Conservation (phyloP, 2,113 vertebrate species). For the Gymnorhina tibicen region DNA sequence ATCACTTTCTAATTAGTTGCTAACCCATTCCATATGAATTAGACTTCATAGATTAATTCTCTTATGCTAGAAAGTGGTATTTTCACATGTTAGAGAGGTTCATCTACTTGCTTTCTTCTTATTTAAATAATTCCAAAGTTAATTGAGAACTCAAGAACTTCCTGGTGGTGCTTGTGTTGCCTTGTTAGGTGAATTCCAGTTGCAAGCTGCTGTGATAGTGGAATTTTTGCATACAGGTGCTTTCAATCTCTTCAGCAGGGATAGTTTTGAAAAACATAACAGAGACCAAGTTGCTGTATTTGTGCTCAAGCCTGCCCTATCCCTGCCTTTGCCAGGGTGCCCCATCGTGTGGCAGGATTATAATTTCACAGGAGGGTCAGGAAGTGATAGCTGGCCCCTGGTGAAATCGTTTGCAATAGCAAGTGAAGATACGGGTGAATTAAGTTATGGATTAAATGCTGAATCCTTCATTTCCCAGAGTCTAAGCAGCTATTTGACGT, state of each 20-base stretch:
- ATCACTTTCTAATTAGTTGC: background rate
- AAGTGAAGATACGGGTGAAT: background rate
- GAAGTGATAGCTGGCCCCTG: background rate
- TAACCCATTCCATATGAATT: background rate
- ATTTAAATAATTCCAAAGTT: background rate
- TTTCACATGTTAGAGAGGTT: background rate
- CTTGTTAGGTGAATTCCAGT: background rate
- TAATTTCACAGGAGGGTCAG: slow-evolving; percentile 12
- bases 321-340: background rate
- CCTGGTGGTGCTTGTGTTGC: background rate
- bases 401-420: background rate
- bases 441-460: slow-evolving; percentile 2
- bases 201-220: background rate
- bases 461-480: background rate
- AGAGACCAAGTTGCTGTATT: fast-evolving
- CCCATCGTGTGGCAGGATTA: background rate
- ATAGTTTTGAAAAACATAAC: background rate
- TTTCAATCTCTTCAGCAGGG: background rate
- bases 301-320: background rate
- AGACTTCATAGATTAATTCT: background rate
- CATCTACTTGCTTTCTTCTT: background rate
- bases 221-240: background rate
- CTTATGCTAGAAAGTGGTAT: background rate
- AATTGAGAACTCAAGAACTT: background rate
- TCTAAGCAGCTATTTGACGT: background rate